Conservation (phyloP, 2,888 invertebrate species). For the Meganola albula region DNA sequence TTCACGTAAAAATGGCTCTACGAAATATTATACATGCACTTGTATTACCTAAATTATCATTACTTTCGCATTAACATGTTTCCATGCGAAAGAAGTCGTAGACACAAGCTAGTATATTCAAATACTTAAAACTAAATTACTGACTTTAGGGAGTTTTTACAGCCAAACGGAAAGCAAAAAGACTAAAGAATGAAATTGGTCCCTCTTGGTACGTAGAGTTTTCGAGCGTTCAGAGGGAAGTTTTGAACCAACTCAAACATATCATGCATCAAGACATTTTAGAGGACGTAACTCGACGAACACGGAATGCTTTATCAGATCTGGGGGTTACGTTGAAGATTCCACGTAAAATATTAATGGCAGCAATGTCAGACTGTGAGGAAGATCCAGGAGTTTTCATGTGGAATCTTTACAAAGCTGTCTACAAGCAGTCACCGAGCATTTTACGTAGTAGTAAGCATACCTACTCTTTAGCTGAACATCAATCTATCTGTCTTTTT, state of each 20-base stretch:
- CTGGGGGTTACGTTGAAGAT: slow-evolving; percentile 53
- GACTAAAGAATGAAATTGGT: slow-evolving; percentile 44
- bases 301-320: slow-evolving; percentile 43
- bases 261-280: slow-evolving; percentile 61
- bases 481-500: not conserved
- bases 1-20: no score
- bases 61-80: no score
- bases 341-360: slow-evolving; percentile 41
- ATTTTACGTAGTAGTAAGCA: slow-evolving; percentile 40
- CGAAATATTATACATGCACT: no score
- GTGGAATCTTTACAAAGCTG: slow-evolving; percentile 54
- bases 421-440: slow-evolving; percentile 54
- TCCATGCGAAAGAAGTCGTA: no score
- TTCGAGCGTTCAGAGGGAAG: slow-evolving; percentile 46
- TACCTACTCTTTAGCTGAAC: not conserved
- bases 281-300: slow-evolving; percentile 53
- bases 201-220: slow-evolving; percentile 61
- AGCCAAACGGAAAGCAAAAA: slow-evolving; percentile 41
- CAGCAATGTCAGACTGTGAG: slow-evolving; percentile 44
- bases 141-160: no score
- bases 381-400: slow-evolving; percentile 65
- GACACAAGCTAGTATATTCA: no score
- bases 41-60: no score
- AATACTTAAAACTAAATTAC: no score
- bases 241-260: slow-evolving; percentile 39